Conservation (phyloP, 2,797 vertebrate species). For the Halcyon leucocephala region DNA sequence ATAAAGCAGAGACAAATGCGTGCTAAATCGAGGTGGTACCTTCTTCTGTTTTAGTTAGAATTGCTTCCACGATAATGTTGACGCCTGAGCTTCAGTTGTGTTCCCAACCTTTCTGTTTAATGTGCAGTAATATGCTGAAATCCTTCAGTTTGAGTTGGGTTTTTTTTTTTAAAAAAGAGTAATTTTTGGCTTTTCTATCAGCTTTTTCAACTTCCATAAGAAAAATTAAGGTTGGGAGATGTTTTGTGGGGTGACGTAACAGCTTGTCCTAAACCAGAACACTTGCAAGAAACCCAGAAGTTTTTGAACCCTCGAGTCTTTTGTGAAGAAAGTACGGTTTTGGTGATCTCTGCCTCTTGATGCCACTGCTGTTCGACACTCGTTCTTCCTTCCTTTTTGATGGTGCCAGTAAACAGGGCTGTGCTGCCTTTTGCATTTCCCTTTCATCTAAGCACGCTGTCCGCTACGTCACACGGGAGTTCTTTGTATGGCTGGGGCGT, state of each 20-base stretch:
- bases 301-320: neutral
- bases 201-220: neutral
- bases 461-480: neutral
- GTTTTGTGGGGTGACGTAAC: neutral
- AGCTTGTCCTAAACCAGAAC: neutral
- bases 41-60: neutral
- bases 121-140: neutral
- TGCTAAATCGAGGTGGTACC: neutral
- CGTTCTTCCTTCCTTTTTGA: neutral
- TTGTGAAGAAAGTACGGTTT: neutral
- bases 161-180: neutral
- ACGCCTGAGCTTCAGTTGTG: neutral
- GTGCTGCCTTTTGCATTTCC: constrained; percentile 4
- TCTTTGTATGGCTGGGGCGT: neutral
- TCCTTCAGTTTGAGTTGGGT: neutral
- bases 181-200: neutral
- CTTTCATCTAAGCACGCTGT: neutral
- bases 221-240: neutral
- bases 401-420: neutral
- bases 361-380: neutral
- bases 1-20: neutral
- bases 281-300: neutral
- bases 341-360: neutral
- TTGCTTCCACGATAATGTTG: neutral
- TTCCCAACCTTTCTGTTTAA: neutral